Base-by-base conservation (phyloP, 2,113 vertebrate genomes). In the Malurus melanocephalus region DNA sequence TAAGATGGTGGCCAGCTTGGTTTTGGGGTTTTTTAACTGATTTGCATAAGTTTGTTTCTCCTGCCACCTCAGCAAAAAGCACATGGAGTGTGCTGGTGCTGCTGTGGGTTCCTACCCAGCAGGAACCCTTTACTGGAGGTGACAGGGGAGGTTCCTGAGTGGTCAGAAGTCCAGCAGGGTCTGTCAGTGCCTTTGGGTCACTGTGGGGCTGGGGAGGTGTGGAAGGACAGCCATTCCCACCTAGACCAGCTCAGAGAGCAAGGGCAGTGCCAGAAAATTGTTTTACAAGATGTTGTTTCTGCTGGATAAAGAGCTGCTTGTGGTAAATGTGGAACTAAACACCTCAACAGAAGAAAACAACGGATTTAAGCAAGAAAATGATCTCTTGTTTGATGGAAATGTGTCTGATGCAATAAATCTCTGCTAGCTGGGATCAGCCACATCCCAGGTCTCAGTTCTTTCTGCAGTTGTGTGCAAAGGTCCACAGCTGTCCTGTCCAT, bases 61-160 rank as follows among this genome's bases (percentile, higher is more conserved):
- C 19, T 32, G 6, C 38, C 45, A 60, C 6, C 4, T 52, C 45
- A 57, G 30, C 62, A 84, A 65, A 71, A 65, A 27, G 33, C 23
- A 52, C 18, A 2, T 14, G 10, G 19, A 52, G 4, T 27, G 38
- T 33, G 42, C 27, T 69, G 42, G 22, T 80, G 43, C 43, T 18
- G 0, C 15, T 33, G 28, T 24, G 16, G 42, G 33, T 55, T 33
- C 28, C 59, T 14, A 5, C 56, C 11, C 33, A 33, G 48, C 18
- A 77, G 48, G 49, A 67, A 5, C 26, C 13, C 52, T 78, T 55
- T 21, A 7, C 6, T 67, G 42, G n/a, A 21, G 45, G 40, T 27
- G 73, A 45, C 43, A 0, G 0, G 13, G 21, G 35, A 32, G 45
- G 46, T 46, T 8, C 9, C 42, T 11, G 15, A n/a, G 46, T 1